These are phyloP conservation scores for Megaceryle alcyon DNA, from an alignment of 2,797 vertebrate species.

Conservation along the genomic window DNA sequence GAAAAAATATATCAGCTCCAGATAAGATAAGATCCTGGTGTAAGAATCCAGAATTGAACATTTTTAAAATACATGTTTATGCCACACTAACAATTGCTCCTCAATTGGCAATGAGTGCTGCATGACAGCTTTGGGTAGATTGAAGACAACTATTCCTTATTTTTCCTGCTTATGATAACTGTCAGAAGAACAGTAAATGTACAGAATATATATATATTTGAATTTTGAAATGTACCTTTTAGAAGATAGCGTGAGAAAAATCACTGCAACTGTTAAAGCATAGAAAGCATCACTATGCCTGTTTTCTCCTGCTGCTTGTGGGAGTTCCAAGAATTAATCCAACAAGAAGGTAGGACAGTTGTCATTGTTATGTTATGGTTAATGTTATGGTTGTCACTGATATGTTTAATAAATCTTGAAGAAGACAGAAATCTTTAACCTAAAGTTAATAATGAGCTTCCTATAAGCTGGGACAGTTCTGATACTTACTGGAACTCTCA, in stretches of 20 bases:
- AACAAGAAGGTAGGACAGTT: background rate
- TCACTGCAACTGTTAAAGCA: background rate
- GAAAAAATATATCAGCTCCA: background rate
- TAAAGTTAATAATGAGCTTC: background rate
- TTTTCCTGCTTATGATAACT: background rate
- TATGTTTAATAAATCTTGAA: background rate
- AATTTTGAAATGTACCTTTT: background rate
- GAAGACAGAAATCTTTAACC: background rate
- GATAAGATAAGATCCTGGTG: background rate
- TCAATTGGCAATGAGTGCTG: background rate
- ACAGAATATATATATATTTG: background rate
- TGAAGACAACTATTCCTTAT: background rate
- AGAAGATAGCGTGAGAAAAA: background rate
- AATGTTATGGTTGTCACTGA: background rate
- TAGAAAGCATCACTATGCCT: background rate
- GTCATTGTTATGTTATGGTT: background rate
- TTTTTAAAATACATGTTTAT: slow-evolving; percentile 6
- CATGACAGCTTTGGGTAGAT: background rate
- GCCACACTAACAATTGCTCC: background rate
- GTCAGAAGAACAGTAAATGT: background rate
- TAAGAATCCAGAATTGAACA: background rate
- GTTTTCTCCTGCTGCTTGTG: background rate
- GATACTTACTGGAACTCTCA: background rate
- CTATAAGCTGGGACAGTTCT: background rate
- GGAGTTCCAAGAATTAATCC: background rate